A percentile compares a stretch with the other conserved stretches of the same genome.
Evolutionary conservation across 2,113 vertebrate species (phyloP).

Genomic region (Oreochromis tanganicae): DNA sequence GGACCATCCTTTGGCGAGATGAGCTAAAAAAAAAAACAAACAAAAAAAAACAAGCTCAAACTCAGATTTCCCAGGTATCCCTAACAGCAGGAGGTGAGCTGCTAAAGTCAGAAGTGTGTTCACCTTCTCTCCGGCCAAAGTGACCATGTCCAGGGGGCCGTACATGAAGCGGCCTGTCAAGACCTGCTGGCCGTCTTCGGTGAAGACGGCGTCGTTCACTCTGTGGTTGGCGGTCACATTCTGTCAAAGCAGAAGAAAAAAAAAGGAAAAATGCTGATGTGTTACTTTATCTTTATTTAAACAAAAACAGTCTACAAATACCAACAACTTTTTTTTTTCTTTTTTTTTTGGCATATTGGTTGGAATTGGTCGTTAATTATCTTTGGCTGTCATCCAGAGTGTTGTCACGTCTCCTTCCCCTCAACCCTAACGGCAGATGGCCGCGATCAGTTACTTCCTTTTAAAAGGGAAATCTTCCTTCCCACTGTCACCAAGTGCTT

Average conservation of each 20-base stretch:
- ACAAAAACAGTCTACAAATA: neutral
- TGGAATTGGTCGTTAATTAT: neutral
- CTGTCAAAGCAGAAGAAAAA: conserved; percentile 59
- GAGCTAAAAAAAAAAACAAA: neutral
- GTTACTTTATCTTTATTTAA: neutral
- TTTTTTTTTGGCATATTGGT: neutral
- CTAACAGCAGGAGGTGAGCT: neutral
- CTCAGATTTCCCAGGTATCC: neutral
- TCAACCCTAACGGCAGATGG: neutral
- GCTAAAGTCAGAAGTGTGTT: neutral
- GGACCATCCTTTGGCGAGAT: neutral
- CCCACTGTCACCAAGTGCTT: neutral
- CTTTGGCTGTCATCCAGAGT: neutral
- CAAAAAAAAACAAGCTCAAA: neutral
- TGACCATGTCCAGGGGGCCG: conserved; percentile 96
- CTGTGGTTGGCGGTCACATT: conserved; percentile 96
- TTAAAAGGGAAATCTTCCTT: neutral
- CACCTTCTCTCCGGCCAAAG: conserved; percentile 95
- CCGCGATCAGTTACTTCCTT: neutral
- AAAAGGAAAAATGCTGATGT: neutral
- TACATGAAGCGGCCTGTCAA: conserved; percentile 96
- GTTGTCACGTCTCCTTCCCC: neutral
- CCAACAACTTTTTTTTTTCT: neutral
- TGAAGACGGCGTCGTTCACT: conserved; percentile 87
- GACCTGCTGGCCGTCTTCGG: conserved; percentile 85